Evolutionary conservation across 1,140 invertebrate species (phyloP), one percentile per base, ranked within the genome.

Genomic region (Triops cancriformis): DNA sequence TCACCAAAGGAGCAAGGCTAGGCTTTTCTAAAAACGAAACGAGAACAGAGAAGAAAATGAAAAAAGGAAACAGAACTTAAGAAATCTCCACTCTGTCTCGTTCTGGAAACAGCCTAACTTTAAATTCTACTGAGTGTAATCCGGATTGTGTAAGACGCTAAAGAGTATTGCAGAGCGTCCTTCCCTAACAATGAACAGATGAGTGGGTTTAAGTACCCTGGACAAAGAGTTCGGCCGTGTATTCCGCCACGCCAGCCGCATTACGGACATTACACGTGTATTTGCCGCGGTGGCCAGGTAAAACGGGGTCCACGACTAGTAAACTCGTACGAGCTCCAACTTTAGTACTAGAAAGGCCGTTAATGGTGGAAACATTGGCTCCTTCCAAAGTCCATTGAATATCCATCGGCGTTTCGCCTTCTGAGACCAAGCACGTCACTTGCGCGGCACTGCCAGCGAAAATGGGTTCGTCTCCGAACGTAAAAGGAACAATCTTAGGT

Each of bases 191-290:
- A n/a, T 64, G 3, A 10, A 64, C 18, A 64, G 1, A n/a, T 18
- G 12, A 26, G 14, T 74, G 28, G 23, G 11, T 31, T 14, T 23
- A 75, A n/a, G 27, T 90, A 94, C 93, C 93, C 85, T 94, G 91
- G 76, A 94, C 92, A 81, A 88, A 88, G 81, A 92, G 87, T 77
- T 86, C 83, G 73, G 90, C 89, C 26, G 89, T 89, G 82, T 88
- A 86, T 80, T 88, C 86, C 80, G 87, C 87, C 2, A 84, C 83
- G 27, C 89, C 90, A 26, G 91, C 91, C 64, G 85, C 83, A 83
- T 93, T 93, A 80, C 84, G 88, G 41, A 90, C 91, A 26, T 88
- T 85, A 83, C 91, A 92, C 79, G 88, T 89, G 83, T 92, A 92
- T 82, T 86, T 88, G 81, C 90, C 90, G 78, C 83, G 84, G 79